Conservation (phyloP, 2,113 vertebrate species). For the Nanorana parkeri region DNA sequence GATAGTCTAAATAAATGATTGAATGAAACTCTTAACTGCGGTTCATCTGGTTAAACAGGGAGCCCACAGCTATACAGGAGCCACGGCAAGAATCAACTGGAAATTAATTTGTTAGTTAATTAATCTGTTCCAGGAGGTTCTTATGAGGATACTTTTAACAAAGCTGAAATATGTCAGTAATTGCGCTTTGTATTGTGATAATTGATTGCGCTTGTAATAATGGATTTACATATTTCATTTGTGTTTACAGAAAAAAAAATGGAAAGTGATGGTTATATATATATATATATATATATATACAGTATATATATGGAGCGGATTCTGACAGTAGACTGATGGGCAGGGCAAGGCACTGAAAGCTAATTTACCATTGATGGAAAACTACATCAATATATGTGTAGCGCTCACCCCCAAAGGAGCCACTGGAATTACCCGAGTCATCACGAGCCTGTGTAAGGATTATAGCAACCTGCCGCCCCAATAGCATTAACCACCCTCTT, state of each 20-base stretch:
- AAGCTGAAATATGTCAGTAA: constrained; percentile 33
- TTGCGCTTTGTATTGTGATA: constrained; percentile 25
- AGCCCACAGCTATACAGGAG: constrained; percentile 23
- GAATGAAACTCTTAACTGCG: constrained; percentile 8
- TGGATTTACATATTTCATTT: constrained; percentile 34
- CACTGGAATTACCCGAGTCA: too few species aligned
- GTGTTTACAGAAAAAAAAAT: constrained; percentile 1
- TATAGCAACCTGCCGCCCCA: too few species aligned
- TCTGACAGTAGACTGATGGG: too few species aligned
- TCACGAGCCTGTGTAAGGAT: too few species aligned
- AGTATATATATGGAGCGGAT: too few species aligned
- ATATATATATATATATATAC: too few species aligned
- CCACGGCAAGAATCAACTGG: constrained; percentile 9
- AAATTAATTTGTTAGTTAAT: constrained; percentile 45
- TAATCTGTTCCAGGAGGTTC: constrained; percentile 27
- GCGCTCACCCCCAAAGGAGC: too few species aligned
- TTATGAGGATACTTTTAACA: constrained; percentile 43
- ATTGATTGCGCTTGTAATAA: constrained; percentile 29
- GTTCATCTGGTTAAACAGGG: constrained; percentile 26
- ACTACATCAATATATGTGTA: too few species aligned
- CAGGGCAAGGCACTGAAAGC: too few species aligned
- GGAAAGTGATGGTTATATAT: too few species aligned
- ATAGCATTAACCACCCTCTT: too few species aligned
- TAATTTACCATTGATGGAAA: too few species aligned
- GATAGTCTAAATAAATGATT: not conserved